Conservation (phyloP, 2,797 vertebrate species). For the Cottoperca gobio region DNA sequence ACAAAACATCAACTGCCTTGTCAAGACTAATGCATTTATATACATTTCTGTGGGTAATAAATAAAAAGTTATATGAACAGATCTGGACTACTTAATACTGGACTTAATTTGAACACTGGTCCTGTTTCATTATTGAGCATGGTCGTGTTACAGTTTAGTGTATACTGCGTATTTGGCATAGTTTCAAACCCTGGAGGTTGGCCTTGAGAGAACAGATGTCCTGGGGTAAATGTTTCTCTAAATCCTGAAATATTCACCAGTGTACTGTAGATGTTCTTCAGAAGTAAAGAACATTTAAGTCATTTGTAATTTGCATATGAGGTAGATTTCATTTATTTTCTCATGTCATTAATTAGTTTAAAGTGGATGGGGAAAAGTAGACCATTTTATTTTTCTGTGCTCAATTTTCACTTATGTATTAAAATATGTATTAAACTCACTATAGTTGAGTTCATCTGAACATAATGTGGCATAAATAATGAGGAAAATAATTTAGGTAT, state of each 20-base stretch:
- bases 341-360: constrained; percentile 4
- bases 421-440: constrained; percentile 20
- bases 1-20: constrained; percentile 12
- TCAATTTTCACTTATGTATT: background rate
- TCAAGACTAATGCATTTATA: background rate
- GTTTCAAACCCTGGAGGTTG: background rate
- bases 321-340: constrained; percentile 32
- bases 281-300: background rate
- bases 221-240: background rate
- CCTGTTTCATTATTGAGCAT: constrained; percentile 6
- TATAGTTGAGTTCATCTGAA: background rate
- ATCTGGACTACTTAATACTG: background rate
- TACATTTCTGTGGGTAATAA: background rate
- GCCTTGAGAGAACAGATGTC: background rate
- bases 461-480: constrained; percentile 35
- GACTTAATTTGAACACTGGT: background rate
- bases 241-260: background rate
- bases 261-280: background rate
- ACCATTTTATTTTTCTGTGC: background rate
- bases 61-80: background rate
- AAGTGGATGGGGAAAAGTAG: background rate
- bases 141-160: background rate
- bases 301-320: background rate
- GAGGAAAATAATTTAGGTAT: background rate
- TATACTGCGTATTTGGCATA: background rate